Percentiles rank a stretch among this genome's conserved stretches.
phyloP scores from a whole-genome alignment of 2,113 vertebrate genomes.

The Fulmarus glacialis region DNA sequence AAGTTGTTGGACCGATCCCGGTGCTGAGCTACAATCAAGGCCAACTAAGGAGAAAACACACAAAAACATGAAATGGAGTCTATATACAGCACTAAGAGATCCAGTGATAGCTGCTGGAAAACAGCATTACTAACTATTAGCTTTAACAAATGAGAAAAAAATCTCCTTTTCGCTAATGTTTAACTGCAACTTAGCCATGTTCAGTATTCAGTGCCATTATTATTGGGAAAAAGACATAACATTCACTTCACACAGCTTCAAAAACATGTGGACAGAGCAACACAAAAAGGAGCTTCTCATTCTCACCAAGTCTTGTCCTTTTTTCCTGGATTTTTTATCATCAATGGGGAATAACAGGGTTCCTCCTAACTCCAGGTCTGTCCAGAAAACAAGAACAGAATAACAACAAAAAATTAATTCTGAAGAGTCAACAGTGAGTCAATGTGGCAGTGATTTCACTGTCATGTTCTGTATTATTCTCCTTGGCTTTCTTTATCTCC shows the following conservation, averaged over 20 bases:
- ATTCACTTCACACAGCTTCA: not conserved
- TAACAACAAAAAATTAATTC: not conserved
- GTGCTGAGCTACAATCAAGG: constrained; percentile 88
- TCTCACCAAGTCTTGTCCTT: constrained; percentile 86
- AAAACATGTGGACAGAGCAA: not conserved
- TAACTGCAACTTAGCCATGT: not conserved
- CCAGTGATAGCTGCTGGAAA: not conserved
- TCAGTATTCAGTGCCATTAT: not conserved
- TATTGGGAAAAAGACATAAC: not conserved
- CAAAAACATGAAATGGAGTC: not conserved
- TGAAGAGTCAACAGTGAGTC: not conserved
- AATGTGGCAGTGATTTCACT: not conserved
- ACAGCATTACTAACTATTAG: not conserved
- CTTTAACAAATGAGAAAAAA: not conserved
- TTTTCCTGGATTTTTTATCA: constrained; percentile 85
- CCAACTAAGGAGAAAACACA: constrained; percentile 78
- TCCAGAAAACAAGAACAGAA: constrained; percentile 23
- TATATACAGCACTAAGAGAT: not conserved
- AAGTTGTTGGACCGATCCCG: constrained; percentile 83
- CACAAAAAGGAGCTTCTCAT: not conserved
- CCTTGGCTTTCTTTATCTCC: not conserved
- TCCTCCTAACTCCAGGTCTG: constrained; percentile 87
- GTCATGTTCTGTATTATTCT: not conserved
- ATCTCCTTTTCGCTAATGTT: not conserved
- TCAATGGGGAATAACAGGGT: constrained; percentile 90